Evolutionary conservation across 1,140 invertebrate species (phyloP).

Genomic region (Asbolus verrucosus): DNA sequence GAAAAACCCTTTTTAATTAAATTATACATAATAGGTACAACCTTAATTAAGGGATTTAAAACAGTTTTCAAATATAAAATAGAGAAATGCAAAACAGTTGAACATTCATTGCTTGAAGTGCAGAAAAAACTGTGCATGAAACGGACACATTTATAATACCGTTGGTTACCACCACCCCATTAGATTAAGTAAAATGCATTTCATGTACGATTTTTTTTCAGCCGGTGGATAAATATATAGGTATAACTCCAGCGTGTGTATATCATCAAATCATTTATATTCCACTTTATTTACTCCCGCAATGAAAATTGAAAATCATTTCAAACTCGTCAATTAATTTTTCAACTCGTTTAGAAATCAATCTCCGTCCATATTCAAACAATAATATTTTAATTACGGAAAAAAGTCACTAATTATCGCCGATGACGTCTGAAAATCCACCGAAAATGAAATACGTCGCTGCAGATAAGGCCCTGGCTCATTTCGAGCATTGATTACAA

Average conservation of each 20-base stretch:
- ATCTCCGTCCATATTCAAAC: background rate
- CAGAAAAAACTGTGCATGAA: conserved; percentile 39
- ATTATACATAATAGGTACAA: conserved; percentile 29
- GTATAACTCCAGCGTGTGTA: background rate
- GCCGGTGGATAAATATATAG: conserved; percentile 16
- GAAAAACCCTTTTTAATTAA: conserved; percentile 39
- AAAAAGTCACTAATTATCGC: too few relatives aligned
- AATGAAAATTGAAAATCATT: too few relatives aligned
- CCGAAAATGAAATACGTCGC: background rate
- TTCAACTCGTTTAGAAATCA: conserved; percentile 4
- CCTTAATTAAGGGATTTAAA: conserved; percentile 45
- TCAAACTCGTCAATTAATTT: conserved; percentile 30
- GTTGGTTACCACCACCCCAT: conserved; percentile 19
- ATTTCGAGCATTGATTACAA: conserved; percentile 29
- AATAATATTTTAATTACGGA: too few relatives aligned
- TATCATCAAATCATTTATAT: conserved; percentile 13
- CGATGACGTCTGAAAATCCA: background rate
- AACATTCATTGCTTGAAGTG: conserved; percentile 42
- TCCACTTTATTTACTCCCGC: conserved; percentile 25
- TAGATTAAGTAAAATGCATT: conserved; percentile 45
- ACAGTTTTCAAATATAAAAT: conserved; percentile 41
- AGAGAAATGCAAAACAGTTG: conserved; percentile 31
- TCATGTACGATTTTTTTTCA: conserved; percentile 21
- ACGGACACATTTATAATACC: conserved; percentile 29
- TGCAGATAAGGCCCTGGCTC: conserved; percentile 16